Base-by-base conservation (phyloP, 2,888 invertebrate species). In the Alsophila aescularia region DNA sequence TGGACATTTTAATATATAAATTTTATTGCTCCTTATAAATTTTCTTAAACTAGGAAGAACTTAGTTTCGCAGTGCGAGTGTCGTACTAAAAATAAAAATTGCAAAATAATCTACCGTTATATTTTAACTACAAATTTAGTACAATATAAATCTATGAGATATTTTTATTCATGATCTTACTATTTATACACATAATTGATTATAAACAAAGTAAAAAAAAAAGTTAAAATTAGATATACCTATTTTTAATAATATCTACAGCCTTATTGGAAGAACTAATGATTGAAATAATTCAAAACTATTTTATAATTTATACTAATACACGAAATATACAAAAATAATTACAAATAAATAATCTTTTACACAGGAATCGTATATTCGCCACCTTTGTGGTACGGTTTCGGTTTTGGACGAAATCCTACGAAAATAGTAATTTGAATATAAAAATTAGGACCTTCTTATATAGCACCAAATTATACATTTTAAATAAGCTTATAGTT, bases 1-100 rank as follows among this genome's bases (percentile, higher is more conserved):
- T 60, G 67, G 60, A 57, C 39, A 40, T 60, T 73, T 73, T 70
- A 73, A 82, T 85, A 85, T 90, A 91, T 87, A 90, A 84, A 79
- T 88, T 91, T 90, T 89, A 90, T 90, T 90, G 81, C 73, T 85
- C 68, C 79, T 87, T 86, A 90, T 86, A 89, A 89, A 88, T 87
- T 89, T 85, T 90, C 87, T 89, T 90, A 90, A 70, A 83, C 75
- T 86, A 87, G 81, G 83, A 87, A 88, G 85, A 89, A 84, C 83
- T 78, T 73, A 54, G 37, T 40, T 41, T 88, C 88, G 87, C 90
- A 77, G 81, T 83, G 89, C 89, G 87, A 83, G 80, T 83, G 77
- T 80, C 69, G 79, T 73, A 74, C 70, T 68, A 62, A 65, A 78
- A 75, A 73, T 74, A 81, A 79, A 72, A 78, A 79, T 83, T 81